Conservation (phyloP, 1,140 invertebrate species). For the Platyura marginata region DNA sequence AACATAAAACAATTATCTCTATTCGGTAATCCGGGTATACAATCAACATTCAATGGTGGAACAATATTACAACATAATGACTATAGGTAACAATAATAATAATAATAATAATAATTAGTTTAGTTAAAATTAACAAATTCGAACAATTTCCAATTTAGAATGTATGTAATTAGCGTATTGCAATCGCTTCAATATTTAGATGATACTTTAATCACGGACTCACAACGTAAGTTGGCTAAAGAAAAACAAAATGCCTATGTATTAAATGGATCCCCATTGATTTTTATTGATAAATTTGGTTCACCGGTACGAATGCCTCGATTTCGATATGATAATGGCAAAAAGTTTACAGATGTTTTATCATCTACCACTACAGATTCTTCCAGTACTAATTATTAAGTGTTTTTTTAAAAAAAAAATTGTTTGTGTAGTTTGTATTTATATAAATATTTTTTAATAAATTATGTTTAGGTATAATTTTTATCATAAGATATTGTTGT, state of each 20-base stretch:
- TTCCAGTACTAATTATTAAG: too few relatives aligned
- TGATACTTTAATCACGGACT: background rate
- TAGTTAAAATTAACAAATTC: background rate
- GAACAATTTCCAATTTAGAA: background rate
- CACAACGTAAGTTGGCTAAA: background rate
- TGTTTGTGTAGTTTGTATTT: too few relatives aligned
- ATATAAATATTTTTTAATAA: too few relatives aligned
- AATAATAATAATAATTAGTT: background rate
- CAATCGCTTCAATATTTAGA: background rate
- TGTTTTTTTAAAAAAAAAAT: too few relatives aligned
- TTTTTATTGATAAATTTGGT: background rate
- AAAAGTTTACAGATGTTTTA: too few relatives aligned
- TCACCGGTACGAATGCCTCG: too few relatives aligned
- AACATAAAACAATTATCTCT: constrained; percentile 16
- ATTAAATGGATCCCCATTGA: background rate
- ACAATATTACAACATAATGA: constrained; percentile 3
- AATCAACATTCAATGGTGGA: constrained; percentile 7
- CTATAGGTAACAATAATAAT: constrained; percentile 4
- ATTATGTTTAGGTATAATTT: too few relatives aligned
- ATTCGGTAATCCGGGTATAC: constrained; percentile 19
- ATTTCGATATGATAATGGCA: too few relatives aligned
- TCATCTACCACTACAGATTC: too few relatives aligned
- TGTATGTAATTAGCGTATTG: background rate
- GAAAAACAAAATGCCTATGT: background rate
- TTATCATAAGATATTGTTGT: too few relatives aligned